Evolutionary conservation across 2,113 vertebrate genomes (phyloP), one percentile per base, ranked within the genome.

Genomic region (Atherinomorus stipes): DNA sequence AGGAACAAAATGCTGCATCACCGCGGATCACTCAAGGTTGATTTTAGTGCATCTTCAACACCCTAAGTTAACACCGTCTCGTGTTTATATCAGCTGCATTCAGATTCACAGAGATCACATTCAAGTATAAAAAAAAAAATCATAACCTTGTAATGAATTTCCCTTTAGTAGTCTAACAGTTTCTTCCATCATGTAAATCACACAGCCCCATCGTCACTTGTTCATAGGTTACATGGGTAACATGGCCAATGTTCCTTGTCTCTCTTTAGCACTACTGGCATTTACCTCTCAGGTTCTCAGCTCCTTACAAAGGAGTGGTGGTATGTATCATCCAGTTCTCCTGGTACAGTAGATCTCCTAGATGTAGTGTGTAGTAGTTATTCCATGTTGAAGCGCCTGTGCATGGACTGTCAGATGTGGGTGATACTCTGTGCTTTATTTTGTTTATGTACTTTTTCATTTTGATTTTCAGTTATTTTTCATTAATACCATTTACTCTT

Each of bases 271-370:
- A 90, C 71, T 97, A 83, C 71, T 97, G 96, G 94, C 96, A 94
- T 94, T 93, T 98, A 95, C 96, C 96, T 89, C 95, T 99, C 93
- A 96, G 97, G 90, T 98, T 96, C 89, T 91, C 93, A 93, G 94
- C 96, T 95, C 96, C 97, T 88, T 94, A 94, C 70, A 96, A 96
- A 95, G 97, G 96, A 95, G 94, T 94, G 86, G 94, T 95, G 98
- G 97, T 99, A 99, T 68, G 97, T 99, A 97, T 93, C 31, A 49
- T 49, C 62, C 53, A 76, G 85, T 53, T 52, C 69, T 65, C 70
- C 74, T 71, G 69, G 76, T 80, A 51, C 78, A 69, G 85, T 88
- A 81, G 74, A 59, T 45, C 37, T 54, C 74, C 60, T 80, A 71
- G 77, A 16, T 7, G 74, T 84, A 81, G 80, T 79, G 70, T 64